Percentiles rank a stretch among this genome's conserved stretches.
These are phyloP conservation scores for Conops quadrifasciatus DNA, from an alignment of 2,888 invertebrate genomes.

Conservation along the genomic window DNA sequence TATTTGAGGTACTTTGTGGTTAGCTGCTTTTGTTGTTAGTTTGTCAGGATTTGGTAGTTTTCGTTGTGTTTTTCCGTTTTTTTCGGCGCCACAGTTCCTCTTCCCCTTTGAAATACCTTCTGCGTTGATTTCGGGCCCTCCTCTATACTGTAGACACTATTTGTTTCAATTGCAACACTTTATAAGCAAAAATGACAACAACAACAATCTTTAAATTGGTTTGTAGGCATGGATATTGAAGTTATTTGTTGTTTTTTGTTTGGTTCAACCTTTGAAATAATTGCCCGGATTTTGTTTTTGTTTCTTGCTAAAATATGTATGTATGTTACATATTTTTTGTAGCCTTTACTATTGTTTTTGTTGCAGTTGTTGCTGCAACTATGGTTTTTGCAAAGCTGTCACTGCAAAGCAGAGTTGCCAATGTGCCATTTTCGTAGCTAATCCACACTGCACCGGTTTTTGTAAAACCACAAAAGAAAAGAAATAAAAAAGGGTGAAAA, in stretches of 20 bases:
- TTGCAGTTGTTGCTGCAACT: neutral
- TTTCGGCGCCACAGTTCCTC: too few relatives aligned
- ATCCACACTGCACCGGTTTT: too few relatives aligned
- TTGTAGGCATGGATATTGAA: constrained; percentile 9
- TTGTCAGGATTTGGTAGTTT: neutral
- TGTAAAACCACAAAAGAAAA: neutral
- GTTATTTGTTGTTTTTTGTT: neutral
- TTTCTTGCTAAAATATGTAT: too few relatives aligned
- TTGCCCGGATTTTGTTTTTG: neutral
- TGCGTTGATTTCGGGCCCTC: too few relatives aligned
- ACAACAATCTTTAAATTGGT: constrained; percentile 26
- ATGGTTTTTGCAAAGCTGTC: neutral
- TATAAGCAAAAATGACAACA: constrained; percentile 14
- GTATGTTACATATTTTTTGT: neutral
- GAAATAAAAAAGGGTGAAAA: too few relatives aligned
- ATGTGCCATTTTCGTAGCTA: neutral
- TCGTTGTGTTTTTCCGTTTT: too few relatives aligned
- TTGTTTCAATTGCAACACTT: constrained; percentile 4
- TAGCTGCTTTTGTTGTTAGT: neutral
- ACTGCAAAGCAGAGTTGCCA: too few relatives aligned
- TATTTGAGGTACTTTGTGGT: neutral
- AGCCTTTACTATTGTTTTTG: constrained; percentile 6
- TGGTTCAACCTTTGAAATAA: neutral
- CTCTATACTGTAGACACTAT: neutral
- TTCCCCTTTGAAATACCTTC: too few relatives aligned